Percentiles rank a stretch among this genome's conserved stretches.
Conservation (phyloP, 2,797 vertebrate genomes). For the Adrianichthys oophorus region DNA sequence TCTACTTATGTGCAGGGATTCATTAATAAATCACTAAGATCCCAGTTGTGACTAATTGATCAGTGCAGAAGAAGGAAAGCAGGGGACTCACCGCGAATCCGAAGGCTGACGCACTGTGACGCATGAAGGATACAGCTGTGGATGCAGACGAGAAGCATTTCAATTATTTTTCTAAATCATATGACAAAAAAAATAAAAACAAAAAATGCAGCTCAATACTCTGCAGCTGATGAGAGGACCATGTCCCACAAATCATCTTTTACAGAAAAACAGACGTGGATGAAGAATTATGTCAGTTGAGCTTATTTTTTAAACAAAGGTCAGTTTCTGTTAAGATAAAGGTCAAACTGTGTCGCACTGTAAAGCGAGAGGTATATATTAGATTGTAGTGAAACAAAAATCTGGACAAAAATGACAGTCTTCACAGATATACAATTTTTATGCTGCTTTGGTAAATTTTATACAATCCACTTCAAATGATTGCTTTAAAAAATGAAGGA, state of each 20-base stretch:
- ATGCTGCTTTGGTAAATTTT: too few relatives aligned
- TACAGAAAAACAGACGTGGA: too few relatives aligned
- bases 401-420: too few relatives aligned
- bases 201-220: neutral
- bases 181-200: neutral
- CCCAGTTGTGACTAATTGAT: conserved; percentile 64
- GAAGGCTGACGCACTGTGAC: conserved; percentile 96
- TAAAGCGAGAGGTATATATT: too few relatives aligned
- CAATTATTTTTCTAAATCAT: neutral
- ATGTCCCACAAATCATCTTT: neutral
- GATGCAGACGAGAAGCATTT: conserved; percentile 29
- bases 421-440: too few relatives aligned
- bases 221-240: neutral
- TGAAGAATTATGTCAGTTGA: too few relatives aligned
- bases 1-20: conserved; percentile 22
- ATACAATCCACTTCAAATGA: too few relatives aligned
- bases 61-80: conserved; percentile 45
- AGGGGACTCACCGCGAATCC: conserved; percentile 95
- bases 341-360: too few relatives aligned
- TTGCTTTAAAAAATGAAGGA: too few relatives aligned
- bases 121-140: conserved; percentile 96
- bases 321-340: too few relatives aligned
- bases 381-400: too few relatives aligned
- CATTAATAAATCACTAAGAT: conserved; percentile 56
- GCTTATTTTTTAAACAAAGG: too few relatives aligned